These are phyloP conservation scores for Sardinella longiceps DNA, from an alignment of 2,797 vertebrate species.

Conservation along the genomic window DNA sequence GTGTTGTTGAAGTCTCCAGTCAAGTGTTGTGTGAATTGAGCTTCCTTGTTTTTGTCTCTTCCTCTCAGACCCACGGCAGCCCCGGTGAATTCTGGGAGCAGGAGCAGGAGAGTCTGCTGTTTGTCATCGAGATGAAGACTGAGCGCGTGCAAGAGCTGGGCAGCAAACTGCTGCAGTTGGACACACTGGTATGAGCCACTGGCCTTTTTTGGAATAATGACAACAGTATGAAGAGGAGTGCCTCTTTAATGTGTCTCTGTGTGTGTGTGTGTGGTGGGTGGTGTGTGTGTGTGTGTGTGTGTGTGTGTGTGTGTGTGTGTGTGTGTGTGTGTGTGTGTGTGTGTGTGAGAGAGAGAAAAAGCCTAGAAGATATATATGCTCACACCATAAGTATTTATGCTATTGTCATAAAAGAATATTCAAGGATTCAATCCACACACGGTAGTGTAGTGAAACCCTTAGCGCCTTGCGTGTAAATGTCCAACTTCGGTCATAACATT, in stretches of 20 bases:
- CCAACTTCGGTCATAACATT: not conserved
- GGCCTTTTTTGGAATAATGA: conserved; percentile 33
- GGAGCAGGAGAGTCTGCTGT: conserved; percentile 91
- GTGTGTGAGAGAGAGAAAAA: not conserved
- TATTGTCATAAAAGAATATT: not conserved
- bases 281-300: not conserved
- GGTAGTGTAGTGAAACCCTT: not conserved
- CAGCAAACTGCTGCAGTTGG: conserved; percentile 82
- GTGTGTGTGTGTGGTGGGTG: no score
- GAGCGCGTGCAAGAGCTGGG: conserved; percentile 81
- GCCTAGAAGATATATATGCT: no score
- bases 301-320: not conserved
- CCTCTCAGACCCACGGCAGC: conserved; percentile 84
- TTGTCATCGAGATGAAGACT: conserved; percentile 94
- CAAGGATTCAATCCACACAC: not conserved
- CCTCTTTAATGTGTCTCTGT: no score
- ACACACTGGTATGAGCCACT: conserved; percentile 73
- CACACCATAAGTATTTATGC: not conserved
- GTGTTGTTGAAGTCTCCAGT: no score
- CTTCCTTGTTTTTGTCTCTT: not conserved
- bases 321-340: not conserved
- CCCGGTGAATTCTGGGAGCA: conserved; percentile 93
- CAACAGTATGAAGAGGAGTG: not conserved
- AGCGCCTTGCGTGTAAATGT: not conserved
- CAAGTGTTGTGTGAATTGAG: no score